Evolutionary conservation across 1,140 invertebrate species (phyloP), one percentile per base, ranked within the genome.

Genomic region (Papilio machaon): DNA sequence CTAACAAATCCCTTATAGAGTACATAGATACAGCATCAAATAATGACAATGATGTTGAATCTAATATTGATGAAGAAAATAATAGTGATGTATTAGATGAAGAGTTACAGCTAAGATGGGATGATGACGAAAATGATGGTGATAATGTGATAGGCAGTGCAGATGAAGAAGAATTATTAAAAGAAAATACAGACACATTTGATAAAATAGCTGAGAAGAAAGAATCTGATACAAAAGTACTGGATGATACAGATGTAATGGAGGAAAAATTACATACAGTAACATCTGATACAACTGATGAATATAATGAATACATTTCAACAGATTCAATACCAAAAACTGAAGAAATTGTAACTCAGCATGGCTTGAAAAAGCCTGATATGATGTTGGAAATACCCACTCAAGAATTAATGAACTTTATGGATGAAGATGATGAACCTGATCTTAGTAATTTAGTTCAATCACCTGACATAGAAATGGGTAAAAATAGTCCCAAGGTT

Each of bases 311-410:
- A 11, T 17, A 60, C 0, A 19, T 67, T 67, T 60, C 73, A 73
- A 58, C 60, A 67, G 80, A 78, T 67, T 76, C 64, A 35, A 82
- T 82, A 74, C 67, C 47, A 46, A 46, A 76, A 3, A 80, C 11
- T 80, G 49, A 23, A 30, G 49, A 35, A 11, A 75, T 77, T n/a
- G 73, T 74, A 52, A 81, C 67, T 70, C 84, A 85, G n/a, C 90
- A 91, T 85, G 82, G 85, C 9, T 81, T 92, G 13, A 89, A 89
- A 23, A 86, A 88, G 86, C 91, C 91, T 0, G 88, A 94, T 82
- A 82, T 87, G 19, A 94, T 93, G 91, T 52, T 94, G 67, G 91
- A 93, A 75, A 94, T 93, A 81, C 91, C 91, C 8, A 88, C 85
- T 13, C 89, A 92, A 84, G 89, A 92, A 60, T 54, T 92, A 9